Base-by-base conservation (phyloP, 2,113 vertebrate genomes). In the Scytalopus superciliaris region DNA sequence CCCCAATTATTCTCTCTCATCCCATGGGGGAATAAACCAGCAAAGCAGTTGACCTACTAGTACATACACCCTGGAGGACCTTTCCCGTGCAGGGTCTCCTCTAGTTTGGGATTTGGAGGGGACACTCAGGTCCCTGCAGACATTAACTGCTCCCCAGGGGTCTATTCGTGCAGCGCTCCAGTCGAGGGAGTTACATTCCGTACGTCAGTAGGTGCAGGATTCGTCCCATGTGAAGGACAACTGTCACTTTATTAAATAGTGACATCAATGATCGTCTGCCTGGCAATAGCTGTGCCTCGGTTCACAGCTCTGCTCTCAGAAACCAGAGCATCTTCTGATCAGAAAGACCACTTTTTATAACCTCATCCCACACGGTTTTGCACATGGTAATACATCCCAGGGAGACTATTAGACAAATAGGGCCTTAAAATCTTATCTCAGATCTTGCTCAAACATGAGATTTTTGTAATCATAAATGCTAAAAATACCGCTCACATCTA, bases 391-490 rank as follows among this genome's bases (percentile, higher is more conserved):
- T 95, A 70, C 82, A 92, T 94, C 93, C 92, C 93, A 94, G 83
- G 2, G 88, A 95, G 93, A 86, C 85, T 68, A 87, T 94, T 96
- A 96, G 77, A 94, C 82, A 95, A 97, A 91, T 74, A 88, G 39
- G 74, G 75, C 49, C 79, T 94, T 93, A 93, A 95, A 92, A 93
- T 84, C 82, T 90, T 91, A 84, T 89, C 86, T 96, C 84, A 97
- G 78, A 87, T 94, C 91, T 96, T 79, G 86, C 81, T 93, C 64
- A 84, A 89, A 93, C 87, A 69, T 13, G 73, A 89, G 67, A 86
- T 84, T 93, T 94, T 96, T 90, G 69, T 62, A 95, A 93, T 96
- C 93, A 92, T 95, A 96, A 95, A 86, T 92, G 77, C 69, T 93
- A 92, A 94, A 97, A 94, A 94, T 87, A 94, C 37, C 0, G 0